Evolutionary conservation across 2,888 invertebrate genomes (phyloP), one percentile per base, ranked within the genome.

Genomic region (Andrena bicolor): DNA sequence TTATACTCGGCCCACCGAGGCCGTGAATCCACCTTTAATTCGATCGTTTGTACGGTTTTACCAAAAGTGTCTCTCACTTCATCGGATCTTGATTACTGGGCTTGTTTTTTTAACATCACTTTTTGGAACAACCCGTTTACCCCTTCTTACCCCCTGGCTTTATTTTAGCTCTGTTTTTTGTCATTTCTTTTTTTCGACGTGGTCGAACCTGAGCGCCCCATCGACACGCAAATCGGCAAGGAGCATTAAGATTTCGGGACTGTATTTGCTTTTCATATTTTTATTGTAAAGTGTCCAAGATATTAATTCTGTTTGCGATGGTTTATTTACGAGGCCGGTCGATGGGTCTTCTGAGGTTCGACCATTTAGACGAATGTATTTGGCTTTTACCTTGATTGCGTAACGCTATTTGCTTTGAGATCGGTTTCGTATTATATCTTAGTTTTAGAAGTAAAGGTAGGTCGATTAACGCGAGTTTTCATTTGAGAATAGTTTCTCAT

Each of bases 321-420:
- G 10, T 26, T 32, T 49, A 20, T 35, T 53, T 7, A 20, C 28
- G n/a, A 51, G 20, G n/a, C 60, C 73, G 68, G 78, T 70, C 76
- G 58, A 81, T 74, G 79, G 63, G 58, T 79, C 28, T 72, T 61
- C 76, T 73, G 68, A 82, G 89, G 88, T 86, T 87, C 80, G 86
- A 77, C 78, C 72, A 83, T 63, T 87, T 88, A 88, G 89, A 91
- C 89, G 91, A 91, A 93, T 93, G 93, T 93, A 93, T 92, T 92
- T 92, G 92, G 93, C 93, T 94, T 93, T 91, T 92, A 93, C 91
- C 92, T 94, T 93, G 92, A 93, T 93, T 94, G 93, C 92, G 93
- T 93, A 94, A 92, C 92, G 93, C 93, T 94, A 93, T 93, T 93
- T 93, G 94, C 93, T 94, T 93, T 93, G 91, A 93, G 89, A 93